Evolutionary conservation across 1,140 invertebrate genomes (phyloP).

Genomic region (Drosophila orena): DNA sequence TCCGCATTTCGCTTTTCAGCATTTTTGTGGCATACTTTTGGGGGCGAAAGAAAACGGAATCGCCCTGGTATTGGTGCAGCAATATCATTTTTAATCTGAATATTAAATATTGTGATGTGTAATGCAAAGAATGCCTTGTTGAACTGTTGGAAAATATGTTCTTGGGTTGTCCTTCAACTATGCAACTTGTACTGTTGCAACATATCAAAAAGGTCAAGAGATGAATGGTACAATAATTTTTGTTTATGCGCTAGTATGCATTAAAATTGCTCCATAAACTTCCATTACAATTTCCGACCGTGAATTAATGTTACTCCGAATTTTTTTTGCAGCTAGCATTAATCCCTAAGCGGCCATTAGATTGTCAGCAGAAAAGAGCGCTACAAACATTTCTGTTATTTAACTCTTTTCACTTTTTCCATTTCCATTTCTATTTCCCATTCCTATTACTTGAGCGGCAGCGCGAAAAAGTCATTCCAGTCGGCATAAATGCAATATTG

Average conservation of each 20-base stretch:
- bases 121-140: neutral
- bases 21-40: slow-evolving; percentile 23
- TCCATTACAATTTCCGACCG: neutral
- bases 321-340: neutral
- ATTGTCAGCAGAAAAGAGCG: slow-evolving; percentile 7
- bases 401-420: slow-evolving; percentile 5
- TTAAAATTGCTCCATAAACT: neutral
- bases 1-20: slow-evolving; percentile 18
- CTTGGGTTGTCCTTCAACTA: neutral
- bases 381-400: slow-evolving; percentile 8
- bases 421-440: slow-evolving; percentile 23
- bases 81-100: slow-evolving; percentile 28
- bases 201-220: too few species aligned
- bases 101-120: slow-evolving; percentile 17
- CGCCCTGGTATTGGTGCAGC: slow-evolving; percentile 8
- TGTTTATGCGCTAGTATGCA: neutral
- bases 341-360: slow-evolving; percentile 12
- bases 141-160: neutral
- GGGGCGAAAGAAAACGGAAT: slow-evolving; percentile 1
- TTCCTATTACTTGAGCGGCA: slow-evolving; percentile 14
- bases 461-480: slow-evolving; percentile 22
- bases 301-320: slow-evolving; percentile 6
- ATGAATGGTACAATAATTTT: too few species aligned
- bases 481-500: slow-evolving; percentile 27
- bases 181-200: too few species aligned